Evolutionary conservation across 1,140 invertebrate genomes (phyloP), one percentile per base, ranked within the genome.

Genomic region (Apis dorsata): DNA sequence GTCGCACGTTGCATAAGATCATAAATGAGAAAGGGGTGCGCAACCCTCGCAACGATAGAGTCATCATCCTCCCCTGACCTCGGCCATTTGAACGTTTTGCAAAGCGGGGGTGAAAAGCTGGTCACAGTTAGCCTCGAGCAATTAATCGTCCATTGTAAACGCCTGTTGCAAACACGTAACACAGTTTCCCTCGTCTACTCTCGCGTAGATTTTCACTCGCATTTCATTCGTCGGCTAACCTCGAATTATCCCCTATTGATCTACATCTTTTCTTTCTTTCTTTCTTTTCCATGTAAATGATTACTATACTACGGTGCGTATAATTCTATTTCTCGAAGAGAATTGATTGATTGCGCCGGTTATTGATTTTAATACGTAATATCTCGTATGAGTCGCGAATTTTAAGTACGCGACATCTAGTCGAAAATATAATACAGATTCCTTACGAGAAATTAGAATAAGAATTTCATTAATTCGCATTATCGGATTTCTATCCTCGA

Each of bases 1-100:
- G 89, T 44, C 85, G 87, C 88, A 89, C 89, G 91, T 91, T 92
- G 90, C 91, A 91, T 90, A 90, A 92, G 90, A 92, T 92, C 90
- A 89, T 84, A 90, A 93, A 92, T 92, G 90, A 92, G 90, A 86
- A 83, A 86, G 59, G 86, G 85, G 90, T 86, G 89, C 83, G 83
- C 85, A 85, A 87, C 85, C 89, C 80, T 85, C 86, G 21, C 79
- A 44, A 65, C 86, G 87, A 90, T 84, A 77, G 85, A 88, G 89
- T 90, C 90, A 88, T 92, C 89, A 91, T 92, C 90, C 90, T 88
- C 84, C 91, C 88, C 87, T 74, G 88, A 89, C 85, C 85, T 79
- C 68, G 59, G 53, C 8, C 51, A 15, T 55, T 24, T 11, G 49
- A 59, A 66, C 79, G 34, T 51, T 65, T 63, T 70, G 10, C n/a